These are phyloP conservation scores for Gallinago stenura DNA, from an alignment of 2,797 vertebrate genomes.

Conservation along the genomic window DNA sequence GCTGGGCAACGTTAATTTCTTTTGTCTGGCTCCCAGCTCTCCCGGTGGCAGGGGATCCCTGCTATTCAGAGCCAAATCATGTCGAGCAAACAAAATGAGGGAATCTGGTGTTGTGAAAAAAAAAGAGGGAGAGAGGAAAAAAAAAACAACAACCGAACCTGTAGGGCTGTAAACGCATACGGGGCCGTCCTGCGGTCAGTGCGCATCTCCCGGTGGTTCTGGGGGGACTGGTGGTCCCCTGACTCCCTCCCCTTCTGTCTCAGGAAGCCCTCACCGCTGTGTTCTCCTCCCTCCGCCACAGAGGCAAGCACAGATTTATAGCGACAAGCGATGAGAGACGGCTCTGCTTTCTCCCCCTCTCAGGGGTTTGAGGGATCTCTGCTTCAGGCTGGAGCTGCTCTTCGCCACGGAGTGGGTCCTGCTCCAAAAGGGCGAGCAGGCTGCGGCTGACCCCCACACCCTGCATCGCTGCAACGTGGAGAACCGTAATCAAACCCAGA, in stretches of 20 bases:
- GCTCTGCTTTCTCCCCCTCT: not conserved
- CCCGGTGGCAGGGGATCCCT: not conserved
- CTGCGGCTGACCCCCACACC: not conserved
- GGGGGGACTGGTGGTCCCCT: not conserved
- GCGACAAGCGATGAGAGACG: not conserved
- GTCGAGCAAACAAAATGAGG: constrained; percentile 23
- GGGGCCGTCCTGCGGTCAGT: not conserved
- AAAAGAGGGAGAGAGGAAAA: not conserved
- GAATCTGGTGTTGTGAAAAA: not conserved
- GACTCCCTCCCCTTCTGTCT: not conserved
- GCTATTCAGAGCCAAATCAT: constrained; percentile 19
- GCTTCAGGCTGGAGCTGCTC: not conserved
- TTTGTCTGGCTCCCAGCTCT: constrained; percentile 28
- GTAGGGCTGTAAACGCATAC: not conserved
- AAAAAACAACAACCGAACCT: not conserved
- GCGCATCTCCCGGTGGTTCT: not conserved
- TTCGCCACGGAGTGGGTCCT: not conserved
- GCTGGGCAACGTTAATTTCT: not conserved
- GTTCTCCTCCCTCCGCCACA: not conserved
- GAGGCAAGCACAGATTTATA: not conserved
- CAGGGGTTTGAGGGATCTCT: not conserved
- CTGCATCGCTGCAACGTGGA: not conserved
- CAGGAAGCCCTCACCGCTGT: not conserved
- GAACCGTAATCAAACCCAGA: constrained; percentile 73
- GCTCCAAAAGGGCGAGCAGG: not conserved